These are phyloP conservation scores for Agrotis exclamationis DNA, from an alignment of 2,888 invertebrate species.

Conservation along the genomic window DNA sequence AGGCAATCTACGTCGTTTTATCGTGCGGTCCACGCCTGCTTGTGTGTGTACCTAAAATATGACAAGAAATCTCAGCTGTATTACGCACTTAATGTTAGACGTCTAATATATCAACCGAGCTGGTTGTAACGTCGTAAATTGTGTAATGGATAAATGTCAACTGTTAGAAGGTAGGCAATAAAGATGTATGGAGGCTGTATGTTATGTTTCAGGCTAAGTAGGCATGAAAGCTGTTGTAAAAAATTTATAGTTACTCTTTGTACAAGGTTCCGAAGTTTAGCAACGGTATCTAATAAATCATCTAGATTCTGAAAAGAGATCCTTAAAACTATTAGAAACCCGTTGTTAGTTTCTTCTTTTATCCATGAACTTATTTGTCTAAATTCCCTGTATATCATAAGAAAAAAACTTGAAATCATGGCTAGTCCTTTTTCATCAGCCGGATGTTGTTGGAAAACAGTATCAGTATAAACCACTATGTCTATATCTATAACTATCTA, in stretches of 20 bases:
- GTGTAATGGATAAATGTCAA: slow-evolving; percentile 56
- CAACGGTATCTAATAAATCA: neutral
- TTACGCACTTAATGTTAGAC: slow-evolving; percentile 53
- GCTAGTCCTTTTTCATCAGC: no score
- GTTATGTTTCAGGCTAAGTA: slow-evolving; percentile 15
- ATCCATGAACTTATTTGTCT: no score
- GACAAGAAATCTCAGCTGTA: slow-evolving; percentile 58
- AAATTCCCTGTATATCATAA: no score
- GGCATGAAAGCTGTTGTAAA: slow-evolving; percentile 3
- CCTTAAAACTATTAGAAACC: neutral
- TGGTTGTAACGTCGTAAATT: slow-evolving; percentile 49
- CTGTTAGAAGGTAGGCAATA: slow-evolving; percentile 39
- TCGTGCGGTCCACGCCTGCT: slow-evolving; percentile 67
- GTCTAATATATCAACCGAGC: slow-evolving; percentile 54
- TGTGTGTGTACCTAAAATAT: slow-evolving; percentile 64
- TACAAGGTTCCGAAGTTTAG: neutral
- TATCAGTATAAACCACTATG: no score
- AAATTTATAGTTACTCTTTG: neutral
- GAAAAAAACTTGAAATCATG: no score
- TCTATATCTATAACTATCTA: no score
- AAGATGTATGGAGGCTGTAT: slow-evolving; percentile 21
- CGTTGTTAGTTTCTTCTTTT: neutral
- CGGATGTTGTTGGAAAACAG: no score
- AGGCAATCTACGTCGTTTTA: slow-evolving; percentile 73
- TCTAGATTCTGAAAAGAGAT: neutral